Base-by-base conservation (phyloP, 2,888 invertebrate species). In the Griposia aprilina region DNA sequence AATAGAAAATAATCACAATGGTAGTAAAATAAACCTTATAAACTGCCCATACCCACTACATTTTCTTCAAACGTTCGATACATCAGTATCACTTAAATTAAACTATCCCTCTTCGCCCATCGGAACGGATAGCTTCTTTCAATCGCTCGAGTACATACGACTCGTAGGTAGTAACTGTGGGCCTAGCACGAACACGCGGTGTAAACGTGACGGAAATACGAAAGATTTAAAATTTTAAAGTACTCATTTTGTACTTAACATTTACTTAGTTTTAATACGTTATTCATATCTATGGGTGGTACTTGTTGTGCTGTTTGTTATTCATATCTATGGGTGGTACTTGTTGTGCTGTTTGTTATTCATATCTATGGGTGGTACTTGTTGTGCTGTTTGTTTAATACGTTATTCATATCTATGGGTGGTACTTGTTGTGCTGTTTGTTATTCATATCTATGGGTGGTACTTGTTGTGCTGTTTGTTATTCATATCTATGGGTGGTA, bases 31-130 rank as follows among this genome's bases (percentile, higher is more conserved):
- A 45, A 45, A 10, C 10, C 45, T 1, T 1, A 10, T 10, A n/a
- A 15, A 17, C 65, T 52, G 63, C 41, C 50, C 63, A 52, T 17
- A 30, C 6, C 3, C 41, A 60, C 57, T 26, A 81, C 15, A 48
- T 48, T 48, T 30, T 41, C 10, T 55, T 15, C 36, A 55, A 41
- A 48, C n/a, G 66, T 1, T 36, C 59, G 65, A 81, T 81, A 80
- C 66, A 81, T 80, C 79, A 80, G 75, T 67, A 81, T 80, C 75
- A 67, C 66, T 81, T 79, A 81, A 79, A 79, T 74, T 48, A 74
- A 74, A 45, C 81, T 55, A 74, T 81, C 75, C 13, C 60, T 80
- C 81, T 81, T 75, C 3, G 52, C 7, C 66, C 48, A 4, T 67
- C 57, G 30, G 23, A 60, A 73, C 57, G 41, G 26, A 81, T 70